Percentiles rank a stretch among this genome's conserved stretches.
phyloP scores from a whole-genome alignment of 2,113 vertebrate genomes.

The Malurus cyaneus region DNA sequence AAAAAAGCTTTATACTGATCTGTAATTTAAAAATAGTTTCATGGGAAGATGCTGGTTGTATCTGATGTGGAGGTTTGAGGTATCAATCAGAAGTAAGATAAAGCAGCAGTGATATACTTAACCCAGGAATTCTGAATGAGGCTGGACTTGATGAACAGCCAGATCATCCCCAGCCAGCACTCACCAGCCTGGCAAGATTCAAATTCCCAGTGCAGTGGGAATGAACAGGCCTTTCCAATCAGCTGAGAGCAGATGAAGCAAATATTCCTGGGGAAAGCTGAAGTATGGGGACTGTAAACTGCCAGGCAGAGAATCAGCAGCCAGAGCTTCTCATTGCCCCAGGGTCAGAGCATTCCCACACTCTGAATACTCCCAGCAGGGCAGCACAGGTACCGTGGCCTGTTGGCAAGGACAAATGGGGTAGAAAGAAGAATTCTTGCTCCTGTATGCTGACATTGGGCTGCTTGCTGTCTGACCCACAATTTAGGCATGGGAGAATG shows the following conservation, averaged over 20 bases:
- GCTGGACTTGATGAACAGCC: background rate
- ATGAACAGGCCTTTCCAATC: background rate
- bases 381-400: background rate
- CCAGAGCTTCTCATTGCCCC: background rate
- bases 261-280: background rate
- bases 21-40: background rate
- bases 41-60: background rate
- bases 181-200: background rate
- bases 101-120: background rate
- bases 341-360: background rate
- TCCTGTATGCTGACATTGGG: fast-evolving
- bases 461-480: background rate
- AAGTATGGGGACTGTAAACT: background rate
- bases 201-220: background rate
- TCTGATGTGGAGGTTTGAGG: background rate
- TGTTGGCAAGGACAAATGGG: background rate
- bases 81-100: background rate
- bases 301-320: background rate
- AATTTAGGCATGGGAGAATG: background rate
- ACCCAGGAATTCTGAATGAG: background rate
- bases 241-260: background rate
- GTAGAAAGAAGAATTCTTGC: background rate
- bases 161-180: background rate
- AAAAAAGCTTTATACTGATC: background rate
- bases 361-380: background rate